phyloP scores from a whole-genome alignment of 2,888 invertebrate genomes.

The Thymelicus sylvestris region DNA sequence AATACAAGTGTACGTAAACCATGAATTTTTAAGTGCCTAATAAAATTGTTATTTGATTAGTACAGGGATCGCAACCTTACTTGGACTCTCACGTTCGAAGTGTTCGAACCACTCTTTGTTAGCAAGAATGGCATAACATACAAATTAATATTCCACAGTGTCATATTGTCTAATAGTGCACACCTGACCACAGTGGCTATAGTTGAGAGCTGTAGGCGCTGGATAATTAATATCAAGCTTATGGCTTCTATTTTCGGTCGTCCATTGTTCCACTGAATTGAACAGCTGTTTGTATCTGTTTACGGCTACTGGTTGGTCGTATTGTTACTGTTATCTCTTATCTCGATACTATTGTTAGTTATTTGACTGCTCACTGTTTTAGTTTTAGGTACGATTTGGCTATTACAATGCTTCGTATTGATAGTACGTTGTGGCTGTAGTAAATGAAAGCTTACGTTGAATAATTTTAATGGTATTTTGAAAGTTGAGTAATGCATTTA shows the following conservation, averaged over 20 bases:
- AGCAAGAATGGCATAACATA: too few species aligned
- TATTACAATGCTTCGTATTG: too few species aligned
- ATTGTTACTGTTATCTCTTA: conserved; percentile 35
- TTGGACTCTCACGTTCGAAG: too few species aligned
- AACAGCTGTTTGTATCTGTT: conserved; percentile 34
- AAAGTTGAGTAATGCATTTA: too few species aligned
- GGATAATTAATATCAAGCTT: conserved; percentile 5
- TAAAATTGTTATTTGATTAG: too few species aligned
- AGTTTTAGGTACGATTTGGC: neutral
- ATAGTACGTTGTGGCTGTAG: too few species aligned
- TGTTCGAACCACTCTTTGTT: too few species aligned
- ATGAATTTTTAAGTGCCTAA: too few species aligned
- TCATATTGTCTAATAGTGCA: conserved; percentile 28
- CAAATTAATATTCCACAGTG: neutral
- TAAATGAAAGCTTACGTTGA: too few species aligned
- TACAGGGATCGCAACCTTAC: too few species aligned
- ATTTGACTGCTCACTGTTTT: conserved; percentile 27
- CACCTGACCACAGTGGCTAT: neutral
- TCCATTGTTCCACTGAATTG: conserved; percentile 21
- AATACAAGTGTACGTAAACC: too few species aligned
- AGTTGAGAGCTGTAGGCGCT: neutral
- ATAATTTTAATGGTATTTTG: too few species aligned
- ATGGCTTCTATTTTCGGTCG: conserved; percentile 12
- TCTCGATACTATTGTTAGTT: conserved; percentile 27
- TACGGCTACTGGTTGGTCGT: conserved; percentile 30